Evolutionary conservation across 2,797 vertebrate genomes (phyloP).

Genomic region (Poecile montanus): DNA sequence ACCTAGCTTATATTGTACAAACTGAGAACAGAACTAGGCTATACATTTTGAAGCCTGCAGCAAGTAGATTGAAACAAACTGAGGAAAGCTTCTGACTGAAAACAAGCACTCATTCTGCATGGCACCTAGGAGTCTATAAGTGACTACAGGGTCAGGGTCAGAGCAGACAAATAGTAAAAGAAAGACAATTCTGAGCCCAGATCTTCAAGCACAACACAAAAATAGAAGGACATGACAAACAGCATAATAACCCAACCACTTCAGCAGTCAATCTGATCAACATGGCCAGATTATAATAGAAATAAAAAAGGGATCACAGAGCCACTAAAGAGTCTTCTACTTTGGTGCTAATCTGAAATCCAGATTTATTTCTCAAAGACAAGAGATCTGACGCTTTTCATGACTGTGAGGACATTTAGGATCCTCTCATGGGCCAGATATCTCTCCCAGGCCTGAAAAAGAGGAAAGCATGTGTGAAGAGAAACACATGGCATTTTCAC

Average conservation of each 20-base stretch:
- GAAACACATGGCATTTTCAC: not conserved
- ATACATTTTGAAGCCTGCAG: not conserved
- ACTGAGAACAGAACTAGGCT: not conserved
- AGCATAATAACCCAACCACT: not conserved
- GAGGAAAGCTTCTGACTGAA: not conserved
- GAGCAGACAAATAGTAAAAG: not conserved
- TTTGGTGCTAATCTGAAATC: not conserved
- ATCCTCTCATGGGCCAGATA: not conserved
- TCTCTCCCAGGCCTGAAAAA: not conserved
- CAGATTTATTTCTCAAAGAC: not conserved
- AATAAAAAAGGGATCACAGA: not conserved
- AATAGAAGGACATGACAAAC: not conserved
- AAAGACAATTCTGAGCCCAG: not conserved
- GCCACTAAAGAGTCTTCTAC: not conserved
- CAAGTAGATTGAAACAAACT: not conserved
- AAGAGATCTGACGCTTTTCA: not conserved
- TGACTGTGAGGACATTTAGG: not conserved
- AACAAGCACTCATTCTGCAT: not conserved
- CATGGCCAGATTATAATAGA: not conserved
- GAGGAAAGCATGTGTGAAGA: not conserved
- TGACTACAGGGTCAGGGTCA: rapidly evolving
- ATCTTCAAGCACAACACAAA: not conserved
- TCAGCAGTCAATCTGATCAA: not conserved
- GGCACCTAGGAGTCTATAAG: not conserved
- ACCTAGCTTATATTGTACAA: not conserved